Conservation (phyloP, 2,888 invertebrate species). For the Caenorhabditis sp. region DNA sequence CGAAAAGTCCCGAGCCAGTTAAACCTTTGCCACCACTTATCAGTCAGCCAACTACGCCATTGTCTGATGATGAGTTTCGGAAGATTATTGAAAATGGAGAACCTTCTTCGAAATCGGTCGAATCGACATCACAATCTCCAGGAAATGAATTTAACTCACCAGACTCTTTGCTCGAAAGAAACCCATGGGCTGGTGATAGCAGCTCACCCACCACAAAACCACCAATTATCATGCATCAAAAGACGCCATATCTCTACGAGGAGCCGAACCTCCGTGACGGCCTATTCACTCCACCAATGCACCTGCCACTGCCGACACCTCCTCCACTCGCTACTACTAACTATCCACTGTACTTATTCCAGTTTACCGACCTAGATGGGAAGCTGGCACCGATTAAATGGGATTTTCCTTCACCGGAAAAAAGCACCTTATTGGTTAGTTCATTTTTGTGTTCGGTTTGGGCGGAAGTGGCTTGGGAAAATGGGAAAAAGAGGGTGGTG, state of each 20-base stretch:
- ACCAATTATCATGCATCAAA: neutral
- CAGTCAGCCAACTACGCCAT: neutral
- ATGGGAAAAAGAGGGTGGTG: neutral
- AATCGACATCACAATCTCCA: neutral
- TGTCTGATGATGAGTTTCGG: conserved; percentile 31
- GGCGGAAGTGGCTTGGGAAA: neutral
- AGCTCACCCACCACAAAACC: neutral
- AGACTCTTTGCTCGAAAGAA: neutral
- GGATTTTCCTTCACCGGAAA: neutral
- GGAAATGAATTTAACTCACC: neutral
- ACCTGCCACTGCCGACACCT: conserved; percentile 3
- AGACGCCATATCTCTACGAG: conserved; percentile 3
- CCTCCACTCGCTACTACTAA: neutral
- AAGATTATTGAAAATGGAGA: conserved; percentile 23
- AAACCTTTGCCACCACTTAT: conserved; percentile 3
- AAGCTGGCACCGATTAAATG: neutral
- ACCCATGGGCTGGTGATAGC: neutral
- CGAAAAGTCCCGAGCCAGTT: neutral
- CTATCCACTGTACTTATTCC: neutral
- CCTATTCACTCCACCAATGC: conserved; percentile 40
- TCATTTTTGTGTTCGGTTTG: conserved; percentile 31
- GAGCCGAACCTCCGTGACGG: neutral
- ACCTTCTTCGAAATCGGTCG: neutral
- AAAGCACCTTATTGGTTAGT: conserved; percentile 35
- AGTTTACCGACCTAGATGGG: neutral